Evolutionary conservation across 2,113 vertebrate species (phyloP).

Genomic region (Alligator sinensis): DNA sequence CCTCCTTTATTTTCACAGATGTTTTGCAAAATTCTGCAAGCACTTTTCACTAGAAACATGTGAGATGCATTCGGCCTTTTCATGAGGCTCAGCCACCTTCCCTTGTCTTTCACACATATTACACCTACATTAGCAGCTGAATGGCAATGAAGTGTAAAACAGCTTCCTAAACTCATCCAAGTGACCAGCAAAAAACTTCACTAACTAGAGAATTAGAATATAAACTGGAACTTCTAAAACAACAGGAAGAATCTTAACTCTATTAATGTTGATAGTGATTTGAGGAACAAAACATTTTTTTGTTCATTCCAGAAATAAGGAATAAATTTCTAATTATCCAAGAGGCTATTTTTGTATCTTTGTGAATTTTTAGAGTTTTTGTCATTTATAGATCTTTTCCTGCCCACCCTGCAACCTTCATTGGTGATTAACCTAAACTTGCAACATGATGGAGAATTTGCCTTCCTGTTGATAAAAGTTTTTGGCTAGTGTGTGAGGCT

Average conservation of each 20-base stretch:
- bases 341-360: no score
- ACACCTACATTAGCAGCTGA: background rate
- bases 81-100: background rate
- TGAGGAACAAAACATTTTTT: background rate
- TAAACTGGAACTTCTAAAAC: background rate
- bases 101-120: background rate
- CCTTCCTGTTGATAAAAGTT: background rate
- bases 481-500: background rate
- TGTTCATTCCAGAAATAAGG: background rate
- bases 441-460: background rate
- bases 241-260: background rate
- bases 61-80: background rate
- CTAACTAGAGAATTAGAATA: background rate
- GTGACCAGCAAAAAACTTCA: background rate
- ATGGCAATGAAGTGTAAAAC: background rate
- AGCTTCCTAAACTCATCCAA: background rate
- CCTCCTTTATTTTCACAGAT: background rate
- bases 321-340: background rate
- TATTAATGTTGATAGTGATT: background rate
- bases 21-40: background rate
- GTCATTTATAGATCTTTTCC: no score
- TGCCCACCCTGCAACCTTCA: background rate
- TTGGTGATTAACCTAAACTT: background rate
- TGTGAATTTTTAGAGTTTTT: no score
- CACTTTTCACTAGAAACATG: background rate